phyloP scores from a whole-genome alignment of 1,140 invertebrate genomes.

The Apis cerana region DNA sequence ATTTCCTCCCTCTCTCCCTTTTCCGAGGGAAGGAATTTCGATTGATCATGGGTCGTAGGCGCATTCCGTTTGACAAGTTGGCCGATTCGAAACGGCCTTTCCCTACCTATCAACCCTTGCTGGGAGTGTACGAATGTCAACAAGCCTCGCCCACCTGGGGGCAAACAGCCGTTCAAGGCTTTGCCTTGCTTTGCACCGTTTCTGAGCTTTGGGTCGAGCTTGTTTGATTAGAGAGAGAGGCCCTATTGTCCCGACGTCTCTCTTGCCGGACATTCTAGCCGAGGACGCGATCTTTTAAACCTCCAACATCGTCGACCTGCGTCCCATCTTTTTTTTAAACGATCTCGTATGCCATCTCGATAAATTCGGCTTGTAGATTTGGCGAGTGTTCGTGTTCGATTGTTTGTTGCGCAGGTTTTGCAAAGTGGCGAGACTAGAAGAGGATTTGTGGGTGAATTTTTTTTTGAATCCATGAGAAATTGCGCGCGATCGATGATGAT shows the following conservation, averaged over 20 bases:
- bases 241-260: conserved; percentile 41
- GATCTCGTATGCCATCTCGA: no score
- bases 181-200: conserved; percentile 49
- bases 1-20: not conserved
- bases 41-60: not conserved
- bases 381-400: no score
- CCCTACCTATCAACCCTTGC: conserved; percentile 53
- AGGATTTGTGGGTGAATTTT: no score
- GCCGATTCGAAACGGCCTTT: conserved; percentile 42
- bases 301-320: no score
- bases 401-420: no score
- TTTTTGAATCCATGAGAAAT: no score
- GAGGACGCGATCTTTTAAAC: no score
- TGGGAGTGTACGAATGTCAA: conserved; percentile 65
- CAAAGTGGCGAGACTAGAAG: no score
- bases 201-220: conserved; percentile 46
- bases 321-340: no score
- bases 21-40: conserved; percentile 1
- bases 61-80: conserved; percentile 43
- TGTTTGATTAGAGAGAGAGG: conserved; percentile 58
- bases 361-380: no score
- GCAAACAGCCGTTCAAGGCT: conserved; percentile 63
- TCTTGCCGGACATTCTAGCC: not conserved
- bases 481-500: no score
- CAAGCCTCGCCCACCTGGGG: conserved; percentile 50